Evolutionary conservation across 2,888 invertebrate genomes (phyloP).

Genomic region (Allophyes oxyacanthae): DNA sequence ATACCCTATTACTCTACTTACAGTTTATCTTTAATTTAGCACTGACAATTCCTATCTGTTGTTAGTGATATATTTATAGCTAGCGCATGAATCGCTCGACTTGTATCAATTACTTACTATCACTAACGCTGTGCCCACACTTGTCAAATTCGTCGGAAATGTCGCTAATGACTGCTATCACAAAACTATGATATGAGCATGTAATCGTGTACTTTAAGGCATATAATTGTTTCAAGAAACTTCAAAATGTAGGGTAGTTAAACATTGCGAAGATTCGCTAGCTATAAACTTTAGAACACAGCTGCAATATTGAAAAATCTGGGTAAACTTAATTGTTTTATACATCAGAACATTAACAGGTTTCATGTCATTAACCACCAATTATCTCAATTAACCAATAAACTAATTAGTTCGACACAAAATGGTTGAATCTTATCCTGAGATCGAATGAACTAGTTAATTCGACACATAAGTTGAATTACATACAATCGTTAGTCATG

Average conservation of each 20-base stretch:
- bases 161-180: constrained; percentile 1
- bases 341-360: constrained; percentile 2
- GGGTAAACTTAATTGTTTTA: constrained; percentile 38
- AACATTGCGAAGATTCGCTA: constrained; percentile 16
- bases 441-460: constrained; percentile 2
- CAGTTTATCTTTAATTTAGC: constrained; percentile 59
- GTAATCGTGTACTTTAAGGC: constrained; percentile 8
- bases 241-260: constrained; percentile 16
- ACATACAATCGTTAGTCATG: constrained; percentile 3
- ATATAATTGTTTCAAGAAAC: constrained; percentile 8
- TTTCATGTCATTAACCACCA: constrained; percentile 8
- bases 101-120: constrained; percentile 1
- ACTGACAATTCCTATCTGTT: constrained; percentile 44
- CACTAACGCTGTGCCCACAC: background rate
- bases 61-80: constrained; percentile 26
- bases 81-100: constrained; percentile 7
- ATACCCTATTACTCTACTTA: constrained; percentile 72
- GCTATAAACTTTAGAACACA: constrained; percentile 29
- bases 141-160: constrained; percentile 1
- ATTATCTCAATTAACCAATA: constrained; percentile 6
- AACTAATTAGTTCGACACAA: constrained; percentile 18
- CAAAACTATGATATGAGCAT: constrained; percentile 5
- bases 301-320: constrained; percentile 51
- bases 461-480: constrained; percentile 9
- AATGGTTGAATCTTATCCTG: constrained; percentile 3